phyloP scores from a whole-genome alignment of 2,797 vertebrate genomes.

The Amphiprion clarkii region DNA sequence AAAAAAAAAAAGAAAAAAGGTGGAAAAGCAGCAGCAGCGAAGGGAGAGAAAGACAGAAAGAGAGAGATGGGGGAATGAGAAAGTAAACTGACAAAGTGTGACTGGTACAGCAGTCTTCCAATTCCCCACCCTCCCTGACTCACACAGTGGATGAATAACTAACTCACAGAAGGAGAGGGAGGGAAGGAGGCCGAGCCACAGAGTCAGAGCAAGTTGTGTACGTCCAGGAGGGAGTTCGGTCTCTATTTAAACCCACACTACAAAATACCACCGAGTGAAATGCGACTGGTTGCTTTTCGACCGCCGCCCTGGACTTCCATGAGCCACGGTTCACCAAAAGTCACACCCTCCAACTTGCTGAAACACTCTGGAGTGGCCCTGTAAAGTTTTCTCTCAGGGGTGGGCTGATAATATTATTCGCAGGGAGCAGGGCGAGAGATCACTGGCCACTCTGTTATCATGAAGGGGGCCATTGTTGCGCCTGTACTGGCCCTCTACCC shows the following conservation, averaged over 20 bases:
- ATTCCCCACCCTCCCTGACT: conserved; percentile 87
- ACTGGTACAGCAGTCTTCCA: conserved; percentile 87
- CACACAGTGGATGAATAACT: conserved; percentile 87
- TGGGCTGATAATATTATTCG: conserved; percentile 82
- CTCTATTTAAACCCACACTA: conserved; percentile 54
- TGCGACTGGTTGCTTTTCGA: conserved; percentile 2
- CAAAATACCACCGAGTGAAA: conserved; percentile 21
- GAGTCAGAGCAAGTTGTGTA: neutral
- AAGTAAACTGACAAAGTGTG: conserved; percentile 81
- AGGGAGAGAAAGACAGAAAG: conserved; percentile 9
- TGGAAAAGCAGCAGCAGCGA: conserved; percentile 41
- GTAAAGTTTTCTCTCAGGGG: conserved; percentile 54
- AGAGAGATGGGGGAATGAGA: conserved; percentile 57
- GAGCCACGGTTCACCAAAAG: neutral
- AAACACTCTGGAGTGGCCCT: conserved; percentile 45
- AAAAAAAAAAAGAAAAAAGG: neutral
- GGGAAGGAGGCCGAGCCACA: conserved; percentile 56
- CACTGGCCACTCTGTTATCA: conserved; percentile 81
- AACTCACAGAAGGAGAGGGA: conserved; percentile 74
- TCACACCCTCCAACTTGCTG: conserved; percentile 33
- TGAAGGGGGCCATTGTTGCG: conserved; percentile 82
- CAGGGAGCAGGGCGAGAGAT: conserved; percentile 75
- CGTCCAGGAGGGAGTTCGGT: conserved; percentile 21
- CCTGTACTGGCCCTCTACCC: conserved; percentile 45
- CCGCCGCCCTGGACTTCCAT: conserved; percentile 21